These are phyloP conservation scores for Brenthis hecate DNA, from an alignment of 2,888 invertebrate species.

Conservation along the genomic window DNA sequence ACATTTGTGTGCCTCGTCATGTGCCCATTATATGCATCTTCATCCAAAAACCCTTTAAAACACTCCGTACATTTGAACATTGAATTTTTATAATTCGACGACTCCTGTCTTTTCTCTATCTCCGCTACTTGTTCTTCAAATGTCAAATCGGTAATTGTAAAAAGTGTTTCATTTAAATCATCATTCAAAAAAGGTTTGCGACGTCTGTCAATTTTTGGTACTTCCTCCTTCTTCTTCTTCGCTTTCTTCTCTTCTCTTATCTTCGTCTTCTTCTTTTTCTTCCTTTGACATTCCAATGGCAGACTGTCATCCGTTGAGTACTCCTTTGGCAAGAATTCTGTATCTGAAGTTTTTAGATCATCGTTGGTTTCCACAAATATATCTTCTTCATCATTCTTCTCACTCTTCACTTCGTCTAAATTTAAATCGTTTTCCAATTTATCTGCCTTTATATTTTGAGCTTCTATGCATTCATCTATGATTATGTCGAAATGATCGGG, in stretches of 20 bases:
- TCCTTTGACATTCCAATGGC: slow-evolving; percentile 51
- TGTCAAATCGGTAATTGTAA: slow-evolving; percentile 62
- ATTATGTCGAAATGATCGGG: slow-evolving; percentile 48
- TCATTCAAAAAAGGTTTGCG: slow-evolving; percentile 68
- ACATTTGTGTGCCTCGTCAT: slow-evolving; percentile 65
- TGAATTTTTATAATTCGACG: slow-evolving; percentile 65
- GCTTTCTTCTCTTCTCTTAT: slow-evolving; percentile 43
- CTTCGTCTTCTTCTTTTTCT: slow-evolving; percentile 42
- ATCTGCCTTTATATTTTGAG: slow-evolving; percentile 17
- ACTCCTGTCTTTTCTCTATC: slow-evolving; percentile 64
- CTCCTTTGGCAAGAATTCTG: slow-evolving; percentile 34
- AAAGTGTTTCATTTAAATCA: slow-evolving; percentile 66
- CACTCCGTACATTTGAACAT: slow-evolving; percentile 67
- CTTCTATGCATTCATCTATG: slow-evolving; percentile 40
- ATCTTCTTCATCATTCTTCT: slow-evolving; percentile 31
- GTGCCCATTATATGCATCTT: slow-evolving; percentile 67
- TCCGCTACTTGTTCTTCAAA: slow-evolving; percentile 69
- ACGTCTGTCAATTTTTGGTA: slow-evolving; percentile 64
- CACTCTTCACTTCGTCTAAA: slow-evolving; percentile 40
- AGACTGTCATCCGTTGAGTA: slow-evolving; percentile 61
- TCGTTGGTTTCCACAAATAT: slow-evolving; percentile 30
- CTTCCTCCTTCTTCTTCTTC: slow-evolving; percentile 42
- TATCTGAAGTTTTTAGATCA: neutral
- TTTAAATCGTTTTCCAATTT: slow-evolving; percentile 19
- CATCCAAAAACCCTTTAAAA: slow-evolving; percentile 69